Conservation (phyloP, 2,797 vertebrate species). For the Urosaurus nigricauda region DNA sequence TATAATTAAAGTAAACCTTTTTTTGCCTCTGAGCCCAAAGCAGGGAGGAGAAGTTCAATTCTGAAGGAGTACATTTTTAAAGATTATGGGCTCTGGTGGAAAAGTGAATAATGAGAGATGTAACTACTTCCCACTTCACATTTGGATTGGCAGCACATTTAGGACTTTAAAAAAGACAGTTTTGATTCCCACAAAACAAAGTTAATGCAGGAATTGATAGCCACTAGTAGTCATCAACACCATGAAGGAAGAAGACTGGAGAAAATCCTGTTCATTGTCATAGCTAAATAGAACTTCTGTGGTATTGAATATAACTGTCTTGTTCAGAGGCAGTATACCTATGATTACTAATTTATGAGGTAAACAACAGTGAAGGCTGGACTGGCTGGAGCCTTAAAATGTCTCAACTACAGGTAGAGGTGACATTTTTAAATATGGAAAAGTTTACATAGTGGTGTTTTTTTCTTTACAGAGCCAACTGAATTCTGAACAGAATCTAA, state of each 20-base stretch:
- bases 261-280: not conserved
- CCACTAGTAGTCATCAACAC: too few relatives aligned
- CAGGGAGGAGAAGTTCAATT: not conserved
- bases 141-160: not conserved
- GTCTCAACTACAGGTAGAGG: not conserved
- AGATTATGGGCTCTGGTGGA: not conserved
- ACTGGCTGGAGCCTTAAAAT: not conserved
- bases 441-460: conserved; percentile 28
- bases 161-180: not conserved
- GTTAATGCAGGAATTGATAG: not conserved
- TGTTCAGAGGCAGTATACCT: not conserved
- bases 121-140: not conserved
- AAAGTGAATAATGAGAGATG: not conserved
- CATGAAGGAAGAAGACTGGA: too few relatives aligned
- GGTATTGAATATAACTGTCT: not conserved
- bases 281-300: not conserved
- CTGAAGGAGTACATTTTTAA: not conserved
- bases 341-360: not conserved
- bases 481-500: conserved; percentile 18
- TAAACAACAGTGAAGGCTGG: not conserved
- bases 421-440: conserved; percentile 14
- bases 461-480: conserved; percentile 34
- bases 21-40: not conserved
- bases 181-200: too few relatives aligned
- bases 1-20: conserved; percentile 5